These are phyloP conservation scores for Lucilia sericata DNA, from an alignment of 1,140 invertebrate species.

Conservation along the genomic window DNA sequence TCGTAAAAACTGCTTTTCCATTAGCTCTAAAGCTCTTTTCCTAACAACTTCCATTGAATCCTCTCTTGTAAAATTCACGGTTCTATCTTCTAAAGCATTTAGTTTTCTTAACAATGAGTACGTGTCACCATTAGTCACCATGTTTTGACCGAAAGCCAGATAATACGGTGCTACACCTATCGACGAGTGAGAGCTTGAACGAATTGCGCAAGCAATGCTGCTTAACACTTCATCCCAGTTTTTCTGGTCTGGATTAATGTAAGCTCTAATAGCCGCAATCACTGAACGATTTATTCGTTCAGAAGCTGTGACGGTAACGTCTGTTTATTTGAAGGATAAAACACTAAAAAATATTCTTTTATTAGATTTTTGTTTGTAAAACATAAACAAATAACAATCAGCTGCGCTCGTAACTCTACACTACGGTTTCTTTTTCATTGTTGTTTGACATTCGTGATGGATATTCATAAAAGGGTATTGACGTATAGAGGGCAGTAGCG, in stretches of 20 bases:
- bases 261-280: constrained; percentile 7
- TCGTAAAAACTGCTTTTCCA: neutral
- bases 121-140: constrained; percentile 10
- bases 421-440: too few species aligned
- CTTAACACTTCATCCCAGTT: constrained; percentile 22
- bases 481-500: too few species aligned
- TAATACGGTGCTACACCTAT: neutral
- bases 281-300: constrained; percentile 35
- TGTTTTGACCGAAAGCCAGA: constrained; percentile 9
- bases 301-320: too few species aligned
- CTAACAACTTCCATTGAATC: constrained; percentile 15
- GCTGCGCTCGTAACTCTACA: too few species aligned
- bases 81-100: constrained; percentile 21
- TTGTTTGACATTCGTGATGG: too few species aligned
- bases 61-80: neutral
- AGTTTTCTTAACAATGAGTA: constrained; percentile 12
- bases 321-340: too few species aligned
- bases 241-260: constrained; percentile 19
- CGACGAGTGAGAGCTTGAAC: neutral
- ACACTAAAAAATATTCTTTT: too few species aligned
- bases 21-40: neutral
- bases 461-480: too few species aligned
- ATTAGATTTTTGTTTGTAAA: too few species aligned
- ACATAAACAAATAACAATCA: too few species aligned
- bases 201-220: neutral